Conservation (phyloP, 2,797 vertebrate species). For the Babyrousa celebensis region DNA sequence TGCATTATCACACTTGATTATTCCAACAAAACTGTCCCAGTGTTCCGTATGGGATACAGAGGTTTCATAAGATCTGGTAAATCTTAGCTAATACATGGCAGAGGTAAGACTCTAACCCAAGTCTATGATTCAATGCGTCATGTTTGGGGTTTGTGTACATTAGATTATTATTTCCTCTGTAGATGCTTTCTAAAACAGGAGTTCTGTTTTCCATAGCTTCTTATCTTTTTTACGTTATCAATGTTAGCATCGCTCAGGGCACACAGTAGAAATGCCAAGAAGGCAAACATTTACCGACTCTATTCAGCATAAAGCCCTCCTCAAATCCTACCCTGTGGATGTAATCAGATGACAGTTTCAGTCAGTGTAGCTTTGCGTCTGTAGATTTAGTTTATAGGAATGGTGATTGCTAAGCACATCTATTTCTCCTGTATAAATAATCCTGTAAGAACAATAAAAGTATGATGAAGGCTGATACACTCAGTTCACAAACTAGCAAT, state of each 20-base stretch:
- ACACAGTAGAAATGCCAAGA: background rate
- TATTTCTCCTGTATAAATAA: constrained; percentile 34
- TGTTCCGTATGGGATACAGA: background rate
- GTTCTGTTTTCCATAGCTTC: background rate
- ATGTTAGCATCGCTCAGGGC: background rate
- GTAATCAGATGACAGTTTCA: background rate
- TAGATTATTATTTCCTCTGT: background rate
- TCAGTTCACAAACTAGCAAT: constrained; percentile 64
- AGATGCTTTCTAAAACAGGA: background rate
- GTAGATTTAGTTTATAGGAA: background rate
- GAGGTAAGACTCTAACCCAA: constrained; percentile 21
- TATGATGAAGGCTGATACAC: constrained; percentile 20
- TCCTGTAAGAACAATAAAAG: background rate
- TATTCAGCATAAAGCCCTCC: background rate
- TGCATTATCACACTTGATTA: background rate
- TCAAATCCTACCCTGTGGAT: background rate
- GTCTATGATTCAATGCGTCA: background rate
- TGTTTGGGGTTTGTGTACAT: background rate
- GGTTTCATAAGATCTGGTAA: background rate
- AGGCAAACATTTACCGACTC: background rate
- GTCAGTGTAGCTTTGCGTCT: background rate
- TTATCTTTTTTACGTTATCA: background rate
- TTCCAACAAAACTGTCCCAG: background rate
- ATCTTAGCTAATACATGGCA: background rate
- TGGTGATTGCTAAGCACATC: background rate